Evolutionary conservation across 2,113 vertebrate genomes (phyloP).

Genomic region (Entomyzon cyanotis): DNA sequence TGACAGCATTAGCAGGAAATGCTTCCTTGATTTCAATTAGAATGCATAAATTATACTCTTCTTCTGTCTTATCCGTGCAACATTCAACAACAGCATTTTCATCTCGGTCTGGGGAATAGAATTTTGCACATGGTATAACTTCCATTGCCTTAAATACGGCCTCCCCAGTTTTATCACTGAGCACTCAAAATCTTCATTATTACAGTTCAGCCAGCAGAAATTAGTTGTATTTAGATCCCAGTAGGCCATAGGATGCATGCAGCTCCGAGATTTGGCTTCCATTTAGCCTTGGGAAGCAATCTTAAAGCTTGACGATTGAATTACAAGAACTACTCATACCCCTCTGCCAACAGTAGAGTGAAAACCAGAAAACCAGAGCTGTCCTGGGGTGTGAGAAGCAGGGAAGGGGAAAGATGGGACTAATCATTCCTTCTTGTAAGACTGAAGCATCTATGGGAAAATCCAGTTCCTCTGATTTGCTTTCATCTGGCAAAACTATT

Average conservation of each 20-base stretch:
- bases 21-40: conserved; percentile 61
- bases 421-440: not conserved
- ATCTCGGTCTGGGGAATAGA: conserved; percentile 18
- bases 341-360: not conserved
- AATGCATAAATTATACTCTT: conserved; percentile 42
- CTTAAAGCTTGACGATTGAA: not conserved
- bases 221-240: conserved; percentile 57
- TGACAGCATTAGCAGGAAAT: conserved; percentile 58
- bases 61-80: not conserved
- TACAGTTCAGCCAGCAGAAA: conserved; percentile 55
- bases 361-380: not conserved
- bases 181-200: conserved; percentile 44
- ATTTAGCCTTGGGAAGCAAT: not conserved
- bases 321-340: conserved; percentile 26
- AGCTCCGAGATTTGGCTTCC: conserved; percentile 8
- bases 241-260: not conserved
- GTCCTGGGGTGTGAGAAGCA: not conserved
- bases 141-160: conserved; percentile 19
- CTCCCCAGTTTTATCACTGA: conserved; percentile 48
- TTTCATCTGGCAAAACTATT: conserved; percentile 11
- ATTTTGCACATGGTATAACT: conserved; percentile 49
- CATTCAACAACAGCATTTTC: conserved; percentile 7
- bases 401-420: not conserved
- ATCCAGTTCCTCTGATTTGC: not conserved
- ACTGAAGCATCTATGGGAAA: not conserved